Evolutionary conservation across 2,113 vertebrate species (phyloP), one percentile per base, ranked within the genome.

Genomic region (Grantiella picta): DNA sequence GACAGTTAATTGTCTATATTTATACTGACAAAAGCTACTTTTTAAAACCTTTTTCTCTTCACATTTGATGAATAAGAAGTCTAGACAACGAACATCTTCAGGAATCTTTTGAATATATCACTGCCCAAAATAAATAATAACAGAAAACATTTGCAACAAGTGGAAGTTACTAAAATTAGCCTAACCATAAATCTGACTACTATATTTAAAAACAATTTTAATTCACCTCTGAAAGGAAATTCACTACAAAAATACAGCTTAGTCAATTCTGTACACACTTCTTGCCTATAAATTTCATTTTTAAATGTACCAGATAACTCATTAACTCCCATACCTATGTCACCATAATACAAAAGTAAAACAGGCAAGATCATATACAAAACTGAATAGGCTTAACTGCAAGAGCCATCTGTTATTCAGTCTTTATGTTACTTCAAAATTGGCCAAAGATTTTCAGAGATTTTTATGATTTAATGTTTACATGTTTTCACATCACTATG

Each of bases 351-450:
- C 36, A 82, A 59, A 81, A 59, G 24, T 16, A 47, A 54, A 92
- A 10, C n/a, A 72, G 86, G 77, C 15, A 69, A 92, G 61, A 76
- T 54, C 20, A 50, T 63, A 59, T 14, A 60, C 11, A 89, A 81
- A 94, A 84, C 25, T 70, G 77, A 73, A 73, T 27, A 83, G 57
- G n/a, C 50, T 81, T 20, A 91, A 72, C 35, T 47, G 28, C 18
- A 83, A 65, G 89, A 75, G 4, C 2, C 18, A 52, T 40, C 36
- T 69, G 15, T n/a, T 89, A 29, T 10, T 84, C 38, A 57, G 11
- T 49, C 50, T 73, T 59, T 53, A 10, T 73, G 75, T 38, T 90
- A 64, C 57, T 94, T 71, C n/a, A 95, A 96, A 96, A 86, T 16
- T 35, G 79, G 88, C 87, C 33, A 77, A 86, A 95, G 76, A 61